These are phyloP conservation scores for Stylophora pistillata DNA, from an alignment of 64 coral and sea anemone genomes.

Conservation along the genomic window DNA sequence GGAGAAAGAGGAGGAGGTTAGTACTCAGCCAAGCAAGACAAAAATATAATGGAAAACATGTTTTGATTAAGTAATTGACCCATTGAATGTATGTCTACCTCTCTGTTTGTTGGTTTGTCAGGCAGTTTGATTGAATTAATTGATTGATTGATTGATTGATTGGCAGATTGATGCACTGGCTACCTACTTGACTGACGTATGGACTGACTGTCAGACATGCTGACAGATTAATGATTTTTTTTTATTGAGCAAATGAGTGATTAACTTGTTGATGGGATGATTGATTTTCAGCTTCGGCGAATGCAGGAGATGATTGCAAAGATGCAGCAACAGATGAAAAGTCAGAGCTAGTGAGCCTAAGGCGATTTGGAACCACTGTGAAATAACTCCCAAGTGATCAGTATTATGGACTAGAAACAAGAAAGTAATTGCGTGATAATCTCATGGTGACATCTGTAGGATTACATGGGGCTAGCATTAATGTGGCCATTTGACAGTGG, in stretches of 20 bases:
- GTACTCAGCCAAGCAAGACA: background rate
- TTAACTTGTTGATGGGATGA: too few relatives aligned
- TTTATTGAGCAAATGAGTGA: too few relatives aligned
- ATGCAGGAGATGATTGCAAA: slow-evolving; percentile 98
- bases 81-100: too few relatives aligned
- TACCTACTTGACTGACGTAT: too few relatives aligned
- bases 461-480: background rate
- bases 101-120: too few relatives aligned
- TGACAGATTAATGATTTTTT: too few relatives aligned
- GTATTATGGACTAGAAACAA: background rate
- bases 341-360: slow-evolving; percentile 49
- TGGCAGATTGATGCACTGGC: too few relatives aligned
- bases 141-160: too few relatives aligned
- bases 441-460: background rate
- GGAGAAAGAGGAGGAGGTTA: slow-evolving; percentile 93
- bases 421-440: background rate
- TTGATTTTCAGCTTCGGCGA: slow-evolving; percentile 66
- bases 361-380: background rate
- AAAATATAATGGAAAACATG: background rate
- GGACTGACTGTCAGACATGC: too few relatives aligned
- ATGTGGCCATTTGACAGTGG: background rate
- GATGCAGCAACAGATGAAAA: slow-evolving; percentile 94
- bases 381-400: background rate
- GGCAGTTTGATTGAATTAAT: too few relatives aligned
- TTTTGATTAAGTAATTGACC: too few relatives aligned